Conservation (phyloP, 53 echinoderm and acorn worm species). For the Echinometra lucunter region DNA sequence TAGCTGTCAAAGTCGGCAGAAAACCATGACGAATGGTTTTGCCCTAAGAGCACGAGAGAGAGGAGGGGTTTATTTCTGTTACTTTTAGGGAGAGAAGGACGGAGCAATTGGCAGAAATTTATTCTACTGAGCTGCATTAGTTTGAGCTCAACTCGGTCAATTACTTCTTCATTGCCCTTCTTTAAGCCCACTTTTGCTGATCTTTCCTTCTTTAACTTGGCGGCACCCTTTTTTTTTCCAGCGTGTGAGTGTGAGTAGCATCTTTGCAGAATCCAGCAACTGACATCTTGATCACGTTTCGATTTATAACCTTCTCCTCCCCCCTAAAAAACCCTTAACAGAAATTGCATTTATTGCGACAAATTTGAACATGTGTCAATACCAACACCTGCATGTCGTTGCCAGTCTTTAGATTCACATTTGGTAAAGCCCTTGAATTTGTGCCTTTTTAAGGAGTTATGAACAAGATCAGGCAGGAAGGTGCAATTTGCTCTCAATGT, state of each 20-base stretch:
- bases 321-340: neutral
- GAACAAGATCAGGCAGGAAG: constrained; percentile 31
- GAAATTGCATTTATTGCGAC: constrained; percentile 41
- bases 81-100: constrained; percentile 40
- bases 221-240: constrained; percentile 31
- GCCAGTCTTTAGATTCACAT: neutral
- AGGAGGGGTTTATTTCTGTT: constrained; percentile 64
- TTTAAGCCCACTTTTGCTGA: constrained; percentile 60
- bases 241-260: neutral
- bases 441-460: constrained; percentile 31
- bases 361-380: constrained; percentile 41
- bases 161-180: constrained; percentile 68
- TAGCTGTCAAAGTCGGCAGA: constrained; percentile 54
- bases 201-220: constrained; percentile 53
- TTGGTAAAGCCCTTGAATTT: constrained; percentile 26
- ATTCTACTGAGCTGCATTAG: constrained; percentile 68
- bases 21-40: constrained; percentile 66
- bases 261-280: constrained; percentile 3
- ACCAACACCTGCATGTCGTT: constrained; percentile 6
- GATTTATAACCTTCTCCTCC: constrained; percentile 16
- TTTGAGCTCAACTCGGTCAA: constrained; percentile 69
- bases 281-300: constrained; percentile 29
- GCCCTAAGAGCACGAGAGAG: constrained; percentile 61
- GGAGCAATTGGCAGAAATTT: constrained; percentile 67
- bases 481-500: constrained; percentile 30